Percentiles rank a stretch among this genome's conserved stretches.
Conservation (phyloP, 1,140 invertebrate genomes). For the Tetramorium parvispinum region DNA sequence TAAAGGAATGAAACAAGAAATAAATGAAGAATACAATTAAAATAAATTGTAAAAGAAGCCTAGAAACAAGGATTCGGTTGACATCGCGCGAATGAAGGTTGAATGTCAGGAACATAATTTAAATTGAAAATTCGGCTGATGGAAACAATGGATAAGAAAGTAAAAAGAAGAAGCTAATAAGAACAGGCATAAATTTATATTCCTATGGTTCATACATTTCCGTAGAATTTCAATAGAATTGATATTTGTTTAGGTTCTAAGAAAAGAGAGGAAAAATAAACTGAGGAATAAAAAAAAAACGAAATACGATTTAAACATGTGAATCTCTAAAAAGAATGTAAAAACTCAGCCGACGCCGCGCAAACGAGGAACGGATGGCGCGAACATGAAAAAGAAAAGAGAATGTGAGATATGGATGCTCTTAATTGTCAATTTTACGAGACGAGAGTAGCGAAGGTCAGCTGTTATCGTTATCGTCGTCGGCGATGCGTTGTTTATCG, state of each 20-base stretch:
- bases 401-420: background rate
- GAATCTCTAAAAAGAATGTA: background rate
- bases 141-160: background rate
- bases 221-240: background rate
- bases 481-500: slow-evolving; percentile 49
- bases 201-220: background rate
- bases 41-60: background rate
- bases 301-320: background rate
- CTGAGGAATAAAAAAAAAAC: background rate
- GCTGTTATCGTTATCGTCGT: slow-evolving; percentile 63
- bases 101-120: background rate
- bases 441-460: slow-evolving; percentile 56
- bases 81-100: background rate
- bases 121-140: background rate
- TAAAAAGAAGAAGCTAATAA: background rate
- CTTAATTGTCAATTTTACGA: slow-evolving; percentile 49
- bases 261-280: background rate
- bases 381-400: slow-evolving; percentile 45
- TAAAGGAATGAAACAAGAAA: background rate
- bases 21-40: background rate
- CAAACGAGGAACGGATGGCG: slow-evolving; percentile 20
- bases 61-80: background rate
- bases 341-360: background rate
- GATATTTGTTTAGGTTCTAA: background rate
- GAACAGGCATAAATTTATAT: background rate